A percentile compares a stretch with the other conserved stretches of the same genome.
phyloP scores from a whole-genome alignment of 2,888 invertebrate species.

The Nasonovia ribisnigri region DNA sequence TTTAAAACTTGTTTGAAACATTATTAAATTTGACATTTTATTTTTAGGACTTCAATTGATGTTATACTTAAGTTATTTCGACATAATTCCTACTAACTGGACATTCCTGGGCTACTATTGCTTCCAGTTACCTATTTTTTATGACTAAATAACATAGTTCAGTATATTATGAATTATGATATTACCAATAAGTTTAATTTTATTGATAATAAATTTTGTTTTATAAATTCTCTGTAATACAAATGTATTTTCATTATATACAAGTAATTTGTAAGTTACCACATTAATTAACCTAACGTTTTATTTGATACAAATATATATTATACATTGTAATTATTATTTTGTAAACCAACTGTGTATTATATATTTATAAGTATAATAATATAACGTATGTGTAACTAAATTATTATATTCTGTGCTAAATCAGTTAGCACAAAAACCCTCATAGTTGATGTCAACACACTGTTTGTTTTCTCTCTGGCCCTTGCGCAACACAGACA shows the following conservation, averaged over 20 bases:
- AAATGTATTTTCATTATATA: not conserved
- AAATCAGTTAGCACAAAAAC: too few species aligned
- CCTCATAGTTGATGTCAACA: not conserved
- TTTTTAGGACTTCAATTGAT: slow-evolving; percentile 62
- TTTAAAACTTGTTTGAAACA: not conserved
- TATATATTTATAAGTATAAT: not conserved
- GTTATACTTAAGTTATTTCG: slow-evolving; percentile 27
- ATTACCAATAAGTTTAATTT: not conserved
- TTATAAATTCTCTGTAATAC: slow-evolving; percentile 21
- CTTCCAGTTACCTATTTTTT: slow-evolving; percentile 24
- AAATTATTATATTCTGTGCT: too few species aligned
- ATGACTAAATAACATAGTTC: not conserved
- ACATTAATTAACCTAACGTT: not conserved
- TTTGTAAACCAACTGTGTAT: not conserved
- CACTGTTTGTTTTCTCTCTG: not conserved
- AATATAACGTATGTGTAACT: not conserved
- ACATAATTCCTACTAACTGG: slow-evolving; percentile 54
- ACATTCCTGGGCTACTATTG: slow-evolving; percentile 38
- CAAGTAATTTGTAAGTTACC: not conserved
- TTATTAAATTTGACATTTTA: slow-evolving; percentile 48
- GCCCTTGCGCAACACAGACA: not conserved
- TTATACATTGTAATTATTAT: slow-evolving; percentile 14
- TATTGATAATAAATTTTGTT: slow-evolving; percentile 7
- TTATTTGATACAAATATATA: not conserved
- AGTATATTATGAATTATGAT: not conserved